phyloP scores from a whole-genome alignment of 1,140 invertebrate genomes.

The Drosophila teissieri region DNA sequence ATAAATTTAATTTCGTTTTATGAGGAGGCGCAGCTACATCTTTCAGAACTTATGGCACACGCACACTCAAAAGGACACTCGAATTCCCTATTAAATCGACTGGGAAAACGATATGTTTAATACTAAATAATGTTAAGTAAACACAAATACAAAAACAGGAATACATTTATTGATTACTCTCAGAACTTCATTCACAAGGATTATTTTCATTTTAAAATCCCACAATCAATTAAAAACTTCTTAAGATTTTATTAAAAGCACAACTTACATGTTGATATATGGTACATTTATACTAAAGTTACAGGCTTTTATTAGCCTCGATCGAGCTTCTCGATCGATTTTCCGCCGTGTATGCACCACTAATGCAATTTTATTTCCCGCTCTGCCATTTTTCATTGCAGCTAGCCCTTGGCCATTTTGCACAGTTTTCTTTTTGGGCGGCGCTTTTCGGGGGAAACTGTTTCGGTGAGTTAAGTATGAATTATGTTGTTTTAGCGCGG shows the following conservation, averaged over 20 bases:
- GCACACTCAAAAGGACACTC: constrained; percentile 16
- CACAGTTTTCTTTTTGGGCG: constrained; percentile 37
- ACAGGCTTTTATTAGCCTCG: background rate
- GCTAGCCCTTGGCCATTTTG: constrained; percentile 28
- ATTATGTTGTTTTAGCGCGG: constrained; percentile 76
- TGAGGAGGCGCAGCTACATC: constrained; percentile 66
- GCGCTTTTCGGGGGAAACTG: constrained; percentile 59
- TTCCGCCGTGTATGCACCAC: constrained; percentile 31
- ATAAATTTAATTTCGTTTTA: constrained; percentile 83
- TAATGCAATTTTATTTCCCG: constrained; percentile 76
- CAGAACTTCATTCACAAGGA: too few relatives aligned
- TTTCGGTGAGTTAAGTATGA: constrained; percentile 82
- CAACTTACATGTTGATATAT: too few relatives aligned
- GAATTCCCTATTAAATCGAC: constrained; percentile 29
- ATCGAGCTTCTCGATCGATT: background rate
- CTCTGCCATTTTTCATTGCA: constrained; percentile 70
- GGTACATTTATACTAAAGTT: too few relatives aligned
- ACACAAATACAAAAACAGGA: too few relatives aligned
- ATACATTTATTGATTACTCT: too few relatives aligned
- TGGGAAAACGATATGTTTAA: background rate
- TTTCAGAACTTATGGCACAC: constrained; percentile 54
- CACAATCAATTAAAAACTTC: too few relatives aligned
- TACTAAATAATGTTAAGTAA: too few relatives aligned
- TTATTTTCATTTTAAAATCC: too few relatives aligned
- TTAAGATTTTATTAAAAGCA: too few relatives aligned